Evolutionary conservation across 2,888 invertebrate genomes (phyloP), one percentile per base, ranked within the genome.

Genomic region (Zhuqinia jingwanae): DNA sequence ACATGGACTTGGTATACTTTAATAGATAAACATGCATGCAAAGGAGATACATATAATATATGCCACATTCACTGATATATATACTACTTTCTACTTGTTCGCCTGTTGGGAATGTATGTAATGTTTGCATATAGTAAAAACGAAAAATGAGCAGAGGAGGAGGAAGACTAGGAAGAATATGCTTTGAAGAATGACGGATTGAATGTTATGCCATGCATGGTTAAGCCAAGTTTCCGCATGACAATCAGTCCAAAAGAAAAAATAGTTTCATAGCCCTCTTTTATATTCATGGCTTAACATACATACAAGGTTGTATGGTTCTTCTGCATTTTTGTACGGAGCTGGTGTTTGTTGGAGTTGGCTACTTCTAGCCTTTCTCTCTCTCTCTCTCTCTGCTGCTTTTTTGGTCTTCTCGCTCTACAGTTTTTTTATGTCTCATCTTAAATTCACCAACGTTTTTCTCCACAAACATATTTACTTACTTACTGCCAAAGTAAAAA

Each of bases 251-350:
- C n/a, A 36, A 36, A 8, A 36, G 58, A 50, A 70, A 73, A 50
- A 68, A 81, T 73, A 73, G 30, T 79, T 85, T 85, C 79, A 79
- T 85, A 27, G 36, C 68, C 53, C 79, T 60, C 50, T 78, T 85
- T 85, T 85, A 85, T 85, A 85, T 85, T 85, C 85, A 85, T 85
- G 78, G 30, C 27, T 85, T n/a, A 56, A 56, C 25, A n/a, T n/a
- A n/a, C n/a, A n/a, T n/a, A n/a, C n/a, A n/a, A n/a, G n/a, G n/a
- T n/a, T n/a, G n/a, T n/a, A n/a, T n/a, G n/a, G n/a, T n/a, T n/a
- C n/a, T 50, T 17, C 50, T 73, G n/a, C 68, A 70, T 36, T 36
- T 36, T 36, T 70, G 68, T 70, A 27, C 50, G 47, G 50, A 15
- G 50, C 27, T 30, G 20, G 50, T 17, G 22, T 73, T 50, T 17